Evolutionary conservation across 2,888 invertebrate genomes (phyloP).

Genomic region (Apamea monoglypha): DNA sequence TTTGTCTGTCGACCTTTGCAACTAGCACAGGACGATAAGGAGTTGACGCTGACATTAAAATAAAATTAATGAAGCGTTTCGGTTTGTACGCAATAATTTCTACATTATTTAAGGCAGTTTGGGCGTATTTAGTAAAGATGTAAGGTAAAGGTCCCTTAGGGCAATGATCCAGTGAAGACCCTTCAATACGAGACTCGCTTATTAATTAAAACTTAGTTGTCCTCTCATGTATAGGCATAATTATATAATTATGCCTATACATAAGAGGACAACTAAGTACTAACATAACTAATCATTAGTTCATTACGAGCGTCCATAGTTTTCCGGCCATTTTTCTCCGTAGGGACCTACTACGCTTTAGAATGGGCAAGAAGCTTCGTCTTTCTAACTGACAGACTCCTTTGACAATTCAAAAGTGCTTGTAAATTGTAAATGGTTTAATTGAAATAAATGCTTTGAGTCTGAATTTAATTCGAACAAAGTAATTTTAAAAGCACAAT

Average conservation of each 20-base stretch:
- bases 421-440: background rate
- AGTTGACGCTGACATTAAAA: conserved; percentile 50
- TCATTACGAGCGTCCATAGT: background rate
- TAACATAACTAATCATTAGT: background rate
- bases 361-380: background rate
- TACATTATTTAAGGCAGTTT: conserved; percentile 33
- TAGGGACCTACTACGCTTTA: background rate
- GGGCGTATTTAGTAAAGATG: conserved; percentile 18
- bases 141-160: conserved; percentile 20
- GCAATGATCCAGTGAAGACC: conserved; percentile 22
- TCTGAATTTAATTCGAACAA: background rate
- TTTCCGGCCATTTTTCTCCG: background rate
- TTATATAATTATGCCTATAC: too few relatives aligned
- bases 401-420: background rate
- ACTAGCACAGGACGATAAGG: conserved; percentile 47
- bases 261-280: too few relatives aligned
- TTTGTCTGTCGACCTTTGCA: conserved; percentile 35
- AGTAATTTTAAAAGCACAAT: background rate
- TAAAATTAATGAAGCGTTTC: conserved; percentile 53
- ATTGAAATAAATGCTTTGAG: background rate
- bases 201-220: conserved; percentile 35
- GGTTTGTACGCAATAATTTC: conserved; percentile 34
- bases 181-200: conserved; percentile 31
- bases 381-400: background rate
- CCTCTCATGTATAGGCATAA: conserved; percentile 1